phyloP scores from a whole-genome alignment of 2,888 invertebrate genomes.

The Acanthosepion esculentum region DNA sequence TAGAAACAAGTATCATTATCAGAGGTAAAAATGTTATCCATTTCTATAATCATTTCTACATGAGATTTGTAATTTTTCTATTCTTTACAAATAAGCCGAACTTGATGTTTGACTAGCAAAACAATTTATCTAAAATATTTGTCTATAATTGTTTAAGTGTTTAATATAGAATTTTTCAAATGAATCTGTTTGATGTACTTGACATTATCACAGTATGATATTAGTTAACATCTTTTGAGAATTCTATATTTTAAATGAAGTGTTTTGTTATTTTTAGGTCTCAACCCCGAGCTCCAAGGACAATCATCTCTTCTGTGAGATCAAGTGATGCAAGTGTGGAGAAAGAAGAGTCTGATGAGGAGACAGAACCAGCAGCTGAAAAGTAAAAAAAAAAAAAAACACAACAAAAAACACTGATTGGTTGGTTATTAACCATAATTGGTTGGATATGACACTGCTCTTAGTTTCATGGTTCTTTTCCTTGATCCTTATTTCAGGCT shows the following conservation, averaged over 20 bases:
- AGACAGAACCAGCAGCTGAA: background rate
- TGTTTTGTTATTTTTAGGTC: background rate
- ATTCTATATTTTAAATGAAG: background rate
- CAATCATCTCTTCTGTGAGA: constrained; percentile 40
- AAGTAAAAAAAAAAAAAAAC: background rate
- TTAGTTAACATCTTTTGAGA: background rate
- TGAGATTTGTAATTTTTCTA: too few relatives aligned
- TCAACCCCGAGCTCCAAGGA: background rate
- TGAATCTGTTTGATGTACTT: too few relatives aligned
- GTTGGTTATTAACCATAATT: background rate
- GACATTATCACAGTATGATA: too few relatives aligned
- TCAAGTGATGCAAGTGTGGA: constrained; percentile 41
- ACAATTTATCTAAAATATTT: too few relatives aligned
- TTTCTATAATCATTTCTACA: too few relatives aligned
- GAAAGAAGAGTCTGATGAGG: constrained; percentile 41
- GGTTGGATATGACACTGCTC: background rate
- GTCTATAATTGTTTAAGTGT: too few relatives aligned
- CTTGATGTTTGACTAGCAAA: too few relatives aligned
- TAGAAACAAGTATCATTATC: too few relatives aligned
- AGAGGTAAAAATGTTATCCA: too few relatives aligned
- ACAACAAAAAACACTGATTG: too few relatives aligned
- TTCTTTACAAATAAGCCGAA: too few relatives aligned
- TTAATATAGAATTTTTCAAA: too few relatives aligned
- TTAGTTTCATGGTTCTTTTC: background rate
- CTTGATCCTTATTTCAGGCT: background rate